phyloP scores from a whole-genome alignment of 1,140 invertebrate species.

The Sycophila sp. region DNA sequence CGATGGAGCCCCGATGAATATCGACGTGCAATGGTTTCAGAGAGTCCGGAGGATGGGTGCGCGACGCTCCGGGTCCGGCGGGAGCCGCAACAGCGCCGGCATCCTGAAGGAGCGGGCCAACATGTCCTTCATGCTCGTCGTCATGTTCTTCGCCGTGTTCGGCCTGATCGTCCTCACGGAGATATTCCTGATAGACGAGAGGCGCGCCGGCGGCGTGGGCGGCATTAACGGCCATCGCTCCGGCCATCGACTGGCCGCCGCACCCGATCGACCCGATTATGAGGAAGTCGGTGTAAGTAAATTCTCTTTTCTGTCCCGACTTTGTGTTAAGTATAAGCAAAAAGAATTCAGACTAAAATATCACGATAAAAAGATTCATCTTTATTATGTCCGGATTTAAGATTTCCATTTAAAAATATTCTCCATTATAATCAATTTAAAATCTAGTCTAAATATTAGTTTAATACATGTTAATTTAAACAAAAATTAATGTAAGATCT shows the following conservation, averaged over 20 bases:
- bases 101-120: conserved; percentile 77
- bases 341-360: no score
- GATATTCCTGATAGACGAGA: conserved; percentile 79
- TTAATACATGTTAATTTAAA: no score
- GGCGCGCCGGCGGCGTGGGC: conserved; percentile 59
- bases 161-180: conserved; percentile 86
- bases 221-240: conserved; percentile 62
- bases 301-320: no score
- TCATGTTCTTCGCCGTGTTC: conserved; percentile 90
- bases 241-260: conserved; percentile 55
- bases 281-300: conserved; percentile 63
- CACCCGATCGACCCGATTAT: conserved; percentile 64
- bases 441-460: no score
- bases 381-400: no score
- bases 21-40: conserved; percentile 24
- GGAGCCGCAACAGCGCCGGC: conserved; percentile 63
- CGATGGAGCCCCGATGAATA: no score
- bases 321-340: no score
- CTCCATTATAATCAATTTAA: no score
- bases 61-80: conserved; percentile 48
- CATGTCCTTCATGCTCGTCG: conserved; percentile 87
- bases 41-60: conserved; percentile 55
- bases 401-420: no score
- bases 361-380: no score
- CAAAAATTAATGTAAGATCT: no score